Evolutionary conservation across 2,797 vertebrate genomes (phyloP), one percentile per base, ranked within the genome.

Genomic region (Thaleichthys pacificus): DNA sequence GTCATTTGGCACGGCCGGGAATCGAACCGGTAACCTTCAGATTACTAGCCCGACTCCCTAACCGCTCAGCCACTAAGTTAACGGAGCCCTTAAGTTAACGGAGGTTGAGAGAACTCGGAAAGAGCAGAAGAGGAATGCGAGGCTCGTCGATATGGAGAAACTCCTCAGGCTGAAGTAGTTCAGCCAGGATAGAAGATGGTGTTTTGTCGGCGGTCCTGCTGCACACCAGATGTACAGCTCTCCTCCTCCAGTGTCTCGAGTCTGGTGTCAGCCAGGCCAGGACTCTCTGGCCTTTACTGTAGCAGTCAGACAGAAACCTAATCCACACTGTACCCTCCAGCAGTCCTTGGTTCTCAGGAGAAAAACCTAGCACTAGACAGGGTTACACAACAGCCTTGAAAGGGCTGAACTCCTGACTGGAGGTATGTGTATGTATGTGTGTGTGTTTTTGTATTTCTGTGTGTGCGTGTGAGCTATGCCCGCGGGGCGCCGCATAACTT

Each of bases 291-390:
- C 30, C 38, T 24, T 1, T 58, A 28, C 51, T 54, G 30, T 67
- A 51, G 66, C 62, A 58, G 56, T 67, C 56, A 56, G 57, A 30
- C 63, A 68, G 69, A 71, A 67, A 71, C 57, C 64, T 61, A 64
- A 70, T 61, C 62, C 67, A 65, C 5, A 35, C 49, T 61, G 49
- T 61, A 51, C 26, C 61, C 68, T 70, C 21, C 60, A 74, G 12
- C 32, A 61, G 63, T n/a, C 57, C 28, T 49, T 47, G 61, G 60
- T 73, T 75, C 49, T 78, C 65, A 28, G 65, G 22, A 74, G 57
- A 70, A 82, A 73, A 73, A 64, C 21, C 4, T 21, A 24, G 56
- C 51, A 56, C 22, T 30, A 71, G 56, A 15, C 21, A 9, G 28
- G 35, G 62, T 75, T 70, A 61, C 24, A 21, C 42, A 71, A 66